Evolutionary conservation across 1,140 invertebrate species (phyloP), one percentile per base, ranked within the genome.

Genomic region (Elymnias hypermnestra): DNA sequence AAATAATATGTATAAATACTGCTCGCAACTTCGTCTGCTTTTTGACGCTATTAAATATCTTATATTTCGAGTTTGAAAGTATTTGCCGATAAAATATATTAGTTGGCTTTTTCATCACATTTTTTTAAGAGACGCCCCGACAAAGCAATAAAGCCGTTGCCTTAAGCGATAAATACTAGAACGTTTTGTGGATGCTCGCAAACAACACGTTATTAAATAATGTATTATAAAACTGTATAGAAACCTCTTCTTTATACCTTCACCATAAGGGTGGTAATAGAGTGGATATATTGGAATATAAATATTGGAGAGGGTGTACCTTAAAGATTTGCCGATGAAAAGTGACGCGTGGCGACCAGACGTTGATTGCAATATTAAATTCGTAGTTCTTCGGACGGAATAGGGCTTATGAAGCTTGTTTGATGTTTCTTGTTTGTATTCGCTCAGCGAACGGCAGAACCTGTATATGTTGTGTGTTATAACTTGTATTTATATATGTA

Each of bases 61-160:
- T n/a, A n/a, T n/a, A n/a, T n/a, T n/a, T n/a, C n/a, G n/a, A n/a
- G n/a, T n/a, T n/a, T n/a, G n/a, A n/a, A n/a, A n/a, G n/a, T n/a
- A n/a, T n/a, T n/a, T n/a, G n/a, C n/a, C n/a, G n/a, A n/a, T n/a
- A n/a, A n/a, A n/a, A n/a, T n/a, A n/a, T n/a, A n/a, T n/a, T n/a
- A n/a, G n/a, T n/a, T n/a, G n/a, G n/a, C n/a, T n/a, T n/a, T n/a
- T n/a, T n/a, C n/a, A n/a, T n/a, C n/a, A n/a, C n/a, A n/a, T n/a
- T n/a, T n/a, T n/a, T n/a, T n/a, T n/a, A n/a, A n/a, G n/a, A n/a
- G n/a, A 5, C 8, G 21, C 36, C 8, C 21, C 12, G 18, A 31
- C 17, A 31, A 26, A 15, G 47, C 40, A 51, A 51, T 51, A 51
- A 51, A 38, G 12, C 33, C 14, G 35, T 44, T 33, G 48, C 40